A percentile compares a stretch with the other conserved stretches of the same genome.
These are phyloP conservation scores for Cyrtorhinus lividipennis DNA, from an alignment of 1,140 invertebrate genomes.

Conservation along the genomic window DNA sequence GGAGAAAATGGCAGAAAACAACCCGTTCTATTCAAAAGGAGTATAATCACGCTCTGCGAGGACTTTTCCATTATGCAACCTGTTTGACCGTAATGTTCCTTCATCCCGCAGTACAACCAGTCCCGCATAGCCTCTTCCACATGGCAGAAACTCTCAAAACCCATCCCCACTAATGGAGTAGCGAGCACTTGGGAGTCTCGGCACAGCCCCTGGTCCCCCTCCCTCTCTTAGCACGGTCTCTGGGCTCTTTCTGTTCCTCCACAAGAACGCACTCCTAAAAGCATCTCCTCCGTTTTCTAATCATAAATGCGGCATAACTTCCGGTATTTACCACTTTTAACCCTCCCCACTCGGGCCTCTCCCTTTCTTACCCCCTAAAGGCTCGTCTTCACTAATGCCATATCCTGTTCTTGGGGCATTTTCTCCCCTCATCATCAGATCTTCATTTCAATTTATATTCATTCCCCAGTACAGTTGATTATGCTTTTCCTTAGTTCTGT, in stretches of 20 bases:
- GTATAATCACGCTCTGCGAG: no score
- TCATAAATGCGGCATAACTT: conserved; percentile 13
- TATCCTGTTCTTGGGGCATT: not conserved
- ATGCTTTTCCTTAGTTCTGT: not conserved
- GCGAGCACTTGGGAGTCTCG: no score
- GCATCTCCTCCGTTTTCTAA: not conserved
- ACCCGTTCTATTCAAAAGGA: no score
- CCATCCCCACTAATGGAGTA: no score
- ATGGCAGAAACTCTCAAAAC: no score
- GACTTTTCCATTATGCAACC: no score
- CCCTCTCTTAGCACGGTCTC: no score
- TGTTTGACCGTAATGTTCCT: no score
- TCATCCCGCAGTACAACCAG: no score
- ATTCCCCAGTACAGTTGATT: conserved; percentile 6
- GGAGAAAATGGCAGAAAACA: no score
- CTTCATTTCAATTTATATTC: conserved; percentile 10
- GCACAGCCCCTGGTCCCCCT: no score
- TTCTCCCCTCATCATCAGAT: conserved; percentile 1
- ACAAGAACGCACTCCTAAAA: not conserved
- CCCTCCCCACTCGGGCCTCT: not conserved
- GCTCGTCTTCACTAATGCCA: not conserved
- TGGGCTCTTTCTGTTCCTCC: not conserved
- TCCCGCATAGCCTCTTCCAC: no score
- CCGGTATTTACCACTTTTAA: conserved; percentile 12
- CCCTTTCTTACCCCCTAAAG: not conserved